Conservation (phyloP, 2,797 vertebrate genomes). For the Selene dorsalis region DNA sequence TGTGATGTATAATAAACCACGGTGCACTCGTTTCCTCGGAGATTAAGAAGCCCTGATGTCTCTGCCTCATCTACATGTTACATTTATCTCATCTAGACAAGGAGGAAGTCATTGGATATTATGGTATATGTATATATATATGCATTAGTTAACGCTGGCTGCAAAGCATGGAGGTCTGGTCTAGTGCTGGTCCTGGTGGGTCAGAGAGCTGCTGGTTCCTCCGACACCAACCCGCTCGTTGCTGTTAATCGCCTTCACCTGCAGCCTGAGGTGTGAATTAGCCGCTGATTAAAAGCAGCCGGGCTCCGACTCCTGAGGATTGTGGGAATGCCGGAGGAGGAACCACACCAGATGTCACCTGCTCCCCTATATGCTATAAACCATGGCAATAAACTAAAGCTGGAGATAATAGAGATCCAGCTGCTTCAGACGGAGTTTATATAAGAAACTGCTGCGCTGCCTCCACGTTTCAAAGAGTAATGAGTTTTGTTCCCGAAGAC, state of each 20-base stretch:
- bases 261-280: conserved; percentile 4
- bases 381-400: background rate
- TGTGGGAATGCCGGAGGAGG: background rate
- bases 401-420: background rate
- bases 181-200: background rate
- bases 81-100: background rate
- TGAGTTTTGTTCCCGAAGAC: background rate
- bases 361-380: background rate
- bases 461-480: background rate
- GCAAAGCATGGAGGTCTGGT: background rate
- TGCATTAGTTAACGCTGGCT: background rate
- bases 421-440: background rate
- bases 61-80: background rate
- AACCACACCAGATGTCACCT: background rate
- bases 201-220: background rate
- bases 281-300: conserved; percentile 1
- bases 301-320: background rate
- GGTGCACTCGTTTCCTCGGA: background rate
- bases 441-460: background rate
- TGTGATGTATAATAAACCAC: conserved; percentile 13
- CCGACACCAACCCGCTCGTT: background rate
- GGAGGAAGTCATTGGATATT: background rate
- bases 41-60: background rate
- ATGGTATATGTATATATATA: background rate
- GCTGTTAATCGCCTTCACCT: conserved; percentile 12